Base-by-base conservation (phyloP, 2,797 vertebrate species). In the Kryptolebias ocellatus region DNA sequence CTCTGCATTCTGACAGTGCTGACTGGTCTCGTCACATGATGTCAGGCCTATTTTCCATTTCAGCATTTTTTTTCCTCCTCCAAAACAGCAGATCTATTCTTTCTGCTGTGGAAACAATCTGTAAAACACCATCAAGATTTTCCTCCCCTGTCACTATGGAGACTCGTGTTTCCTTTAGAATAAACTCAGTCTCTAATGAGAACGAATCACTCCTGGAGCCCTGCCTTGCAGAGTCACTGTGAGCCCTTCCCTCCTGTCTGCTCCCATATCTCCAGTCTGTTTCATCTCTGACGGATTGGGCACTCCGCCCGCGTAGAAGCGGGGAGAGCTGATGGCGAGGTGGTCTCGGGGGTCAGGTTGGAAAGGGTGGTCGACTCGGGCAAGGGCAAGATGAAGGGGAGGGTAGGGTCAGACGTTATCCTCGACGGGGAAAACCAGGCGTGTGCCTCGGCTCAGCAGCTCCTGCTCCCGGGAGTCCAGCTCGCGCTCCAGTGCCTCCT, bases 371-470 rank as follows among this genome's bases (percentile, higher is more conserved):
- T 1, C 1, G 55, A 50, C 37, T 53, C 24, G 18, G 39, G 67
- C 16, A 37, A 15, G 28, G 49, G 16, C 20, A 28, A 18, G 34
- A 7, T 2, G 16, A 11, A 20, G 1, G n/a, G 50, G 37, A 34
- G 29, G 39, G 79, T 55, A 54, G 71, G 72, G 79, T 98, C 95
- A 98, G 72, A 94, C 91, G 55, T 96, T 94, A 81, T 98, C 96
- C 87, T 97, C 95, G 51, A 98, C 93, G 80, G 98, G 97, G 91
- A 99, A 98, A 65, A 99, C 97, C 55, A 99, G 92, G 47, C 95
- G 94, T 0, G 97, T 99, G 46, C 98, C 96, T 15, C 96, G 93
- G 88, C 91, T 97, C 63, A 97, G 93, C 76, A 96, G 78, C 84
- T 97, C 97, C 78, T 95, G 95, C 67, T 97, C 96, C 9, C 93